These are phyloP conservation scores for Ictalurus furcatus DNA, from an alignment of 2,113 vertebrate genomes.

Conservation along the genomic window DNA sequence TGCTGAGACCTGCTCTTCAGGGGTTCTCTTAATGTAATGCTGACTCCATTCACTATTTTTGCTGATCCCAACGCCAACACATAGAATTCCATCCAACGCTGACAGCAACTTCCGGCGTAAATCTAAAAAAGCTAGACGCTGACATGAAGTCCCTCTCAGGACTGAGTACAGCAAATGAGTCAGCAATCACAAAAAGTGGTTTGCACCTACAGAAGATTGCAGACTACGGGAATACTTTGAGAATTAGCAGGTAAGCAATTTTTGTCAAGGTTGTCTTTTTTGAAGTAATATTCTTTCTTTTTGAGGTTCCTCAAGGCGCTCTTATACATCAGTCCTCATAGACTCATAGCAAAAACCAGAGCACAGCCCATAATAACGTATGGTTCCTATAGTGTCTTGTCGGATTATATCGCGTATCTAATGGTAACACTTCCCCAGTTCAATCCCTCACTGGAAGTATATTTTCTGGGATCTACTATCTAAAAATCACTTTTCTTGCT, in stretches of 20 bases:
- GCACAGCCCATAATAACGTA: not conserved
- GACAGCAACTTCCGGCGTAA: constrained; percentile 57
- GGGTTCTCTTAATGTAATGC: constrained; percentile 49
- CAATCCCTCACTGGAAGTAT: not conserved
- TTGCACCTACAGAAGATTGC: not conserved
- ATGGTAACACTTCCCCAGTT: not conserved
- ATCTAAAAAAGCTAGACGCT: constrained; percentile 54
- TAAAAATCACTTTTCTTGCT: no score
- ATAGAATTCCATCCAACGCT: constrained; percentile 48
- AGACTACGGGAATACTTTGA: not conserved
- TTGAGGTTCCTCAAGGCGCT: not conserved
- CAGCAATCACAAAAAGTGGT: constrained; percentile 33
- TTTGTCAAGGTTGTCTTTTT: not conserved
- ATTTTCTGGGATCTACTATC: not conserved
- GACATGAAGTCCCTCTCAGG: constrained; percentile 46
- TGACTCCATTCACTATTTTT: constrained; percentile 56
- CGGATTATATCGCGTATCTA: not conserved
- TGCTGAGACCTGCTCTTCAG: constrained; percentile 43
- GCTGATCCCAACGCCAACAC: constrained; percentile 62
- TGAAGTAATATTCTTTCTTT: not conserved
- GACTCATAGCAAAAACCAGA: not conserved
- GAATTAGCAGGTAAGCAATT: not conserved
- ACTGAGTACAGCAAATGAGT: not conserved
- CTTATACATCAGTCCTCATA: not conserved
- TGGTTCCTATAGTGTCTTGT: not conserved